Evolutionary conservation across 2,888 invertebrate species (phyloP), one percentile per base, ranked within the genome.

Genomic region (Drosophila limbata): DNA sequence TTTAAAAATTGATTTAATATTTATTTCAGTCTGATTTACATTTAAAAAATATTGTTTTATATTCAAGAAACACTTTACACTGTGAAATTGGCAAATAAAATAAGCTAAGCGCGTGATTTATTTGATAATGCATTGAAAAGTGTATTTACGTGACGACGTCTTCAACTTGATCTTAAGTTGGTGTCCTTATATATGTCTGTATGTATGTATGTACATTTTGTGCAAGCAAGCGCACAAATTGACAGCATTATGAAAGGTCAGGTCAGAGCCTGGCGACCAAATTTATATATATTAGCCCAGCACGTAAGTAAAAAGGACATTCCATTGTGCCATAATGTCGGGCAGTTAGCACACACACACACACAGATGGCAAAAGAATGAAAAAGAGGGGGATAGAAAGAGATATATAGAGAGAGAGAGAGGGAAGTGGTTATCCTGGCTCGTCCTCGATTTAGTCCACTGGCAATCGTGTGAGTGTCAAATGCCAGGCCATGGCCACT

Each of bases 221-320:
- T 77, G 81, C 87, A 84, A 75, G 75, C 84, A 81, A 84, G 84
- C 85, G 88, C 79, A 79, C 86, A 88, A 85, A 85, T 85, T 85
- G 85, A 88, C 88, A 88, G 86, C 86, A 85, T 85, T 88, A 85
- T 81, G 81, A 83, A 83, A 88, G 84, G 88, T 88, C 84, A 81
- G 84, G 88, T 83, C 85, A 64, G 74, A 70, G 72, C 57, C 73
- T 65, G 77, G 66, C 77, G 61, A 65, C 57, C 81, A 73, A 79
- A 83, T 83, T 83, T 79, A 86, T 86, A 86, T 83, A 84, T 86
- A 83, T 83, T 83, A 80, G 84, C 84, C 78, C 75, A 62, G 84
- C 84, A 84, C 84, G 84, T 84, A 84, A 84, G 84, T 84, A 84
- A 80, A 79, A 80, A 87, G 84, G 80, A 82, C 87, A 84, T 84